These are phyloP conservation scores for Epiblema foenella DNA, from an alignment of 2,888 invertebrate genomes.

Conservation along the genomic window DNA sequence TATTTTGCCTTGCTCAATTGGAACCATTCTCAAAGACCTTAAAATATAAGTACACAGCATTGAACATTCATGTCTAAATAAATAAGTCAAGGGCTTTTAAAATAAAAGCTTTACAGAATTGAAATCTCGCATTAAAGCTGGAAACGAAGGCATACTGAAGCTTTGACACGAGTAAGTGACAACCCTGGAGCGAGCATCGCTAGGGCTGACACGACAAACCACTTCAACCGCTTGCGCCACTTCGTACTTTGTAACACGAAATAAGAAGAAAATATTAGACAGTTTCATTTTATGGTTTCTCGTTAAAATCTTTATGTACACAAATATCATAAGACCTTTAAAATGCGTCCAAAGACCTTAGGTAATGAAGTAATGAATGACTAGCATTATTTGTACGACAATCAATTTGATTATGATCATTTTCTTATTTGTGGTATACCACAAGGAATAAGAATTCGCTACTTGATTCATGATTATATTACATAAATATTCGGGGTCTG, in stretches of 20 bases:
- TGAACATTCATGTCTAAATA: not conserved
- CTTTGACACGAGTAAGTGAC: constrained; percentile 21
- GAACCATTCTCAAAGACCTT: not conserved
- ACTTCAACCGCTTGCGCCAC: constrained; percentile 7
- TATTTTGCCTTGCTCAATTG: not conserved
- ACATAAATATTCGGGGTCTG: too few relatives aligned
- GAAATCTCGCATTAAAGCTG: constrained; percentile 21
- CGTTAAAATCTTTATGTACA: too few relatives aligned
- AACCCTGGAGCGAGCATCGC: constrained; percentile 7
- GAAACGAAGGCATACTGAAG: constrained; percentile 7
- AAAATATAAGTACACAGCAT: not conserved
- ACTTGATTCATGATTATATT: too few relatives aligned
- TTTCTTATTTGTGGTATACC: too few relatives aligned
- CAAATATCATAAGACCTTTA: too few relatives aligned
- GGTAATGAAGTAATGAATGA: too few relatives aligned
- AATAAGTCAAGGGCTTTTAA: constrained; percentile 4
- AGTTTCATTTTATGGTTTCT: not conserved
- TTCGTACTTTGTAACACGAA: constrained; percentile 14
- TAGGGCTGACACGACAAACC: constrained; percentile 33
- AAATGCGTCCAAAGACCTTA: too few relatives aligned
- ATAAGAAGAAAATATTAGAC: constrained; percentile 6
- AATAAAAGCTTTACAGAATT: constrained; percentile 31
- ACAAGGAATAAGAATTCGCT: too few relatives aligned
- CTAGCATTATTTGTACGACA: too few relatives aligned
- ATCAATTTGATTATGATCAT: too few relatives aligned